Percentiles rank a stretch among this genome's conserved stretches.
Evolutionary conservation across 2,113 vertebrate genomes (phyloP).

Genomic region (Ovibos moschatus): DNA sequence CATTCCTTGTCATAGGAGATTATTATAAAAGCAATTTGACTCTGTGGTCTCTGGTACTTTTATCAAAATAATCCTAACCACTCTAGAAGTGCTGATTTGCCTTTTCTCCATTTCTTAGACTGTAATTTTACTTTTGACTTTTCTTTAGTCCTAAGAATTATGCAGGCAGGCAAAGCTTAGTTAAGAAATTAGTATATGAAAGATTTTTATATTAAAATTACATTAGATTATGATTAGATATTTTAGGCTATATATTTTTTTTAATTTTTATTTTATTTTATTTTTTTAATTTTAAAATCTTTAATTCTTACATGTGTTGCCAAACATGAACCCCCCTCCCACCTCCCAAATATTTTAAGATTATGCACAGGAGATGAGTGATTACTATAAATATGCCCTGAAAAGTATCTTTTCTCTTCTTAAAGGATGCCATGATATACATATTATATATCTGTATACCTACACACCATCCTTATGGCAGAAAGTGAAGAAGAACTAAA

Average conservation of each 20-base stretch:
- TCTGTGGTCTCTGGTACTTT: not conserved
- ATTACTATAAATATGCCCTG: not conserved
- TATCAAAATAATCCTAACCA: not conserved
- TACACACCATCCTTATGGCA: too few species aligned
- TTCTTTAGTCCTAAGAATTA: not conserved
- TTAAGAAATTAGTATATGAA: not conserved
- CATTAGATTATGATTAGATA: not conserved
- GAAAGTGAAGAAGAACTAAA: too few species aligned
- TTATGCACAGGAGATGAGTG: not conserved
- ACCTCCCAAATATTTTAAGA: conserved; percentile 16
- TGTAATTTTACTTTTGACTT: not conserved
- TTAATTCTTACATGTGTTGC: too few species aligned
- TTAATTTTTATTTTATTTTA: too few species aligned
- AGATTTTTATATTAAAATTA: not conserved
- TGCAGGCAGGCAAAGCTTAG: not conserved
- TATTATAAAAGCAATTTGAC: not conserved
- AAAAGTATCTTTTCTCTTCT: conserved; percentile 6
- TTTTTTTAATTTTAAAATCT: too few species aligned
- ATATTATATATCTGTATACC: not conserved
- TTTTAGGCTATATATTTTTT: not conserved
- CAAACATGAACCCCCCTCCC: too few species aligned
- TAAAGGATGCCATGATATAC: not conserved
- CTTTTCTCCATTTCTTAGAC: not conserved
- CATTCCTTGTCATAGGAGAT: not conserved
- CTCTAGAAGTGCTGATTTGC: not conserved